Percentiles rank a stretch among this genome's conserved stretches.
These are phyloP conservation scores for Apodemus sylvaticus DNA, from an alignment of 2,113 vertebrate species.

Conservation along the genomic window DNA sequence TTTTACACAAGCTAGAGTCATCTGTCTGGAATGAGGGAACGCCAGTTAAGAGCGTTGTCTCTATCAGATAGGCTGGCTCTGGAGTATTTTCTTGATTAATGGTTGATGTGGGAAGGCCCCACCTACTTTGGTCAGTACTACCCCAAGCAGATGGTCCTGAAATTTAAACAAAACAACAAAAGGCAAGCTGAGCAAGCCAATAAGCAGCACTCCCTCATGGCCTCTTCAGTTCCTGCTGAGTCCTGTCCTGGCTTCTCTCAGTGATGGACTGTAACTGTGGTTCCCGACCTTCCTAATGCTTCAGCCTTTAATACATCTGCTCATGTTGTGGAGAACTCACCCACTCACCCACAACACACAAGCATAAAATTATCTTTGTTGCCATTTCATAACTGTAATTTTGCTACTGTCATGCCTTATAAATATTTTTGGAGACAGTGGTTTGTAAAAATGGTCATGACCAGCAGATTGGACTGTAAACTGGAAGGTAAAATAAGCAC, in stretches of 20 bases:
- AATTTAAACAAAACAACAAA: neutral
- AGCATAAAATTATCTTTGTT: neutral
- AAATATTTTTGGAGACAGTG: neutral
- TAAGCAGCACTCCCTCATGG: neutral
- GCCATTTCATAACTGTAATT: neutral
- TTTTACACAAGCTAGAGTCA: neutral
- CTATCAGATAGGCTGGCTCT: neutral
- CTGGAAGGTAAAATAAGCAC: neutral
- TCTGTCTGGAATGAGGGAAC: neutral
- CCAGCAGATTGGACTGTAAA: neutral
- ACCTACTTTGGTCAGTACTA: neutral
- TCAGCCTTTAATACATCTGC: neutral
- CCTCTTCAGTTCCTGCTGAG: neutral
- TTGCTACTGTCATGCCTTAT: neutral
- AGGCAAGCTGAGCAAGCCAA: neutral
- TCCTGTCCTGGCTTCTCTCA: neutral
- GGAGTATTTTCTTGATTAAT: neutral
- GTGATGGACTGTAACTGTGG: neutral
- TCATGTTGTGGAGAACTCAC: neutral
- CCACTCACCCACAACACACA: no score
- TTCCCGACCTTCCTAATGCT: neutral
- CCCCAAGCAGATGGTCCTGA: neutral
- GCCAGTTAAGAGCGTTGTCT: neutral
- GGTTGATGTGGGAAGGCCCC: neutral
- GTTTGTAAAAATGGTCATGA: neutral